Evolutionary conservation across 2,797 vertebrate genomes (phyloP), one percentile per base, ranked within the genome.

Genomic region (Melanotaenia nigrans): DNA sequence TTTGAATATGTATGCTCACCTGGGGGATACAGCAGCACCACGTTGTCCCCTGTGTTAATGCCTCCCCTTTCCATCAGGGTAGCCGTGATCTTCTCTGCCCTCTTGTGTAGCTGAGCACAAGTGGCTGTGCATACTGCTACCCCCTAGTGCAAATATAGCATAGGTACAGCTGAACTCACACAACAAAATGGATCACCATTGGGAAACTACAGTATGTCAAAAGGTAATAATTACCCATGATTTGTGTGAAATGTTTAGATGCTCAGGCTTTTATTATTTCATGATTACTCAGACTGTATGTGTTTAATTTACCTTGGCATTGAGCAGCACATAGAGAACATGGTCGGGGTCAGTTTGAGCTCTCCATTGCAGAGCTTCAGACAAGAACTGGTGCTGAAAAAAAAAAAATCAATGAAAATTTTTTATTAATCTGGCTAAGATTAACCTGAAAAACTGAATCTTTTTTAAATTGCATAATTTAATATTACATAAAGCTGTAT

Each of bases 11-110:
- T 61, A 20, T 57, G 51, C 75, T 54, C 59, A 99, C 98, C 98
- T 69, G 98, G 98, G 64, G 98, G 97, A 90, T 98, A 99, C 66
- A 99, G 97, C 76, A 99, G 95, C 85, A 98, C 98, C 92, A 99
- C 98, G 0, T 98, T 99, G 93, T 99, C 98, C 71, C 98, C 98
- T 24, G 97, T 96, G 86, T 99, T 99, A 71, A 99, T 96, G 87
- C 97, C 96, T 65, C 98, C 97, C 92, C 96, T 96, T 89, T 99
- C 98, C 84, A 94, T 91, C 49, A 99, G 92, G 22, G 96, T 94
- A 1, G 96, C 95, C 0, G 97, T 96, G 69, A 99, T 97, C 81
- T 96, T 96, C 92, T 99, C 98, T 0, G 97, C 97, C 83, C 96
- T 94, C 87, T 98, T 98, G 91, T 99, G 98, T 68, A 99, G 90